These are phyloP conservation scores for Malacoctenus gilli DNA, from an alignment of 2,797 vertebrate genomes.

Conservation along the genomic window DNA sequence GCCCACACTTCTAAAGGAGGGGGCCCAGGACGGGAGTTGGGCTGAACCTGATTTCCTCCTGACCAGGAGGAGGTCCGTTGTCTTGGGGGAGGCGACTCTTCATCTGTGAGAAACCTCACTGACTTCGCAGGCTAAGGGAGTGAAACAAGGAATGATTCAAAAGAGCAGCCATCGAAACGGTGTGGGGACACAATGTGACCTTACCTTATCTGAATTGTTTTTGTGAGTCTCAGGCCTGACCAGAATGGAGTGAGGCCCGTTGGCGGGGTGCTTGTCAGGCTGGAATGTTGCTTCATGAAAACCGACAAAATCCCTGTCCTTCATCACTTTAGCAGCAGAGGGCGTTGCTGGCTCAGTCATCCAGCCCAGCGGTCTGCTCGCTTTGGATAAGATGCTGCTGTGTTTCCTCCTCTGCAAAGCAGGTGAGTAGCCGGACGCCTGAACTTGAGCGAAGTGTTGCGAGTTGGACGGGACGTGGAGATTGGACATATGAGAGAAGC, in stretches of 20 bases:
- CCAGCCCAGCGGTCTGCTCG: conserved; percentile 67
- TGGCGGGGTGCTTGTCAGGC: conserved; percentile 67
- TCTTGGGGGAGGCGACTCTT: conserved; percentile 83
- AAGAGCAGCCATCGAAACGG: too few species aligned
- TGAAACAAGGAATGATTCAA: conserved; percentile 26
- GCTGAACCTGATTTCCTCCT: conserved; percentile 70
- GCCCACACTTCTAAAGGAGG: conserved; percentile 81
- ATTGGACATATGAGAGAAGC: conserved; percentile 74
- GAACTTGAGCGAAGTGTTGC: conserved; percentile 76
- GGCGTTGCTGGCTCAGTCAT: conserved; percentile 80
- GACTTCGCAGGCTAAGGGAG: conserved; percentile 88
- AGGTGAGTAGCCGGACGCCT: conserved; percentile 70
- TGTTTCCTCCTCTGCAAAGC: conserved; percentile 79
- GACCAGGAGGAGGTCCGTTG: conserved; percentile 80
- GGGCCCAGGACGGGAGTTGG: conserved; percentile 56
- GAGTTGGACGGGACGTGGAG: conserved; percentile 76
- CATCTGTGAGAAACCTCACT: conserved; percentile 91
- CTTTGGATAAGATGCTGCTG: conserved; percentile 68
- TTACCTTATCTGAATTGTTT: conserved; percentile 89
- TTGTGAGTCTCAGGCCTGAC: conserved; percentile 90
- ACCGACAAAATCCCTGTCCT: conserved; percentile 79
- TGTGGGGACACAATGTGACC: too few species aligned
- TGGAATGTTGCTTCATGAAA: conserved; percentile 74
- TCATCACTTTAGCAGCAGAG: conserved; percentile 81
- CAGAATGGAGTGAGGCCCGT: conserved; percentile 90